These are phyloP conservation scores for Agrochola lychnidis DNA, from an alignment of 2,888 invertebrate species.

Conservation along the genomic window DNA sequence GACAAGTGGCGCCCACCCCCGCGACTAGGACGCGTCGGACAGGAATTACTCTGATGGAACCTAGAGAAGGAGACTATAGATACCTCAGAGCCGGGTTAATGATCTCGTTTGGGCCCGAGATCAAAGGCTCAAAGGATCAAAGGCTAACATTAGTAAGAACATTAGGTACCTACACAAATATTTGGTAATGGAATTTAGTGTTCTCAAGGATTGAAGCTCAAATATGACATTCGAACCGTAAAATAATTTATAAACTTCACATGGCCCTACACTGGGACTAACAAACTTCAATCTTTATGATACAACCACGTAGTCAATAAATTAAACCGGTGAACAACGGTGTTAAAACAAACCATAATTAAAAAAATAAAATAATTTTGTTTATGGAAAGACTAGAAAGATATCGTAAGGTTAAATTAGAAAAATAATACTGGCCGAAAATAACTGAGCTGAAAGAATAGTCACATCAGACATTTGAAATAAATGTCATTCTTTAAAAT, in stretches of 20 bases:
- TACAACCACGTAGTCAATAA: not conserved
- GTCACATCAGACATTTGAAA: conserved; percentile 37
- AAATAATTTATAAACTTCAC: not conserved
- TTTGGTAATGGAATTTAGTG: not conserved
- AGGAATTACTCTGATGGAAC: too few relatives aligned
- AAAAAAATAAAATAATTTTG: not conserved
- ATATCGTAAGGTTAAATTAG: not conserved
- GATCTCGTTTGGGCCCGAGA: too few relatives aligned
- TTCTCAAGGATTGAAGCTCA: not conserved
- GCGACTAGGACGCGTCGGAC: too few relatives aligned
- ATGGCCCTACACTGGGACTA: not conserved
- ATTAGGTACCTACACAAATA: not conserved
- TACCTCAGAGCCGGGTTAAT: too few relatives aligned
- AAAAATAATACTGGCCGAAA: conserved; percentile 34
- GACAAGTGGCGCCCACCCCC: too few relatives aligned
- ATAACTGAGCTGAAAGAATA: conserved; percentile 41
- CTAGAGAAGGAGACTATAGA: too few relatives aligned
- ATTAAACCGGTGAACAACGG: not conserved
- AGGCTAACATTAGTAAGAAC: too few relatives aligned
- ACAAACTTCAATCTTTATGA: not conserved
- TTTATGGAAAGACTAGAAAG: not conserved
- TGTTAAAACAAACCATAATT: not conserved
- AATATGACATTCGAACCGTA: not conserved
- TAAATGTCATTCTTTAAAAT: conserved; percentile 78
- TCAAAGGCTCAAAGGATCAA: too few relatives aligned